phyloP scores from a whole-genome alignment of 2,113 vertebrate genomes.

The Antennarius striatus region DNA sequence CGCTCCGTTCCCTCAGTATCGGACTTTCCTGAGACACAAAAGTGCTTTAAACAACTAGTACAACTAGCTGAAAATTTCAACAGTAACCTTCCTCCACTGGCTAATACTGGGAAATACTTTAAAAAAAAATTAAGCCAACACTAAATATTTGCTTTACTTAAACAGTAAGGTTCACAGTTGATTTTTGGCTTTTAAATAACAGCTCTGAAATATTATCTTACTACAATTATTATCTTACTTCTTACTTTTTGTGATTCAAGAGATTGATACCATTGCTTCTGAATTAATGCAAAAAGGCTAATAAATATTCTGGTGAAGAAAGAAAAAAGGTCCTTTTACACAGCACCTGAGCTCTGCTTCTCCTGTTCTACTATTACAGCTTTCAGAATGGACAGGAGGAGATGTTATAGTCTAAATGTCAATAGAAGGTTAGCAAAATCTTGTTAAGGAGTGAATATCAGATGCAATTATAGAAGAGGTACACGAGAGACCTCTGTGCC shows the following conservation, averaged over 20 bases:
- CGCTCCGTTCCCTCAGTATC: too few species aligned
- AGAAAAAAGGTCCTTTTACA: constrained; percentile 11
- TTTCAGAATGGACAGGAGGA: neutral
- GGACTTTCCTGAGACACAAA: too few species aligned
- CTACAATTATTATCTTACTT: too few species aligned
- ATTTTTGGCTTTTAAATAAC: neutral
- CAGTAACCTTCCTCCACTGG: too few species aligned
- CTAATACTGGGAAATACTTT: too few species aligned
- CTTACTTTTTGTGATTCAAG: constrained; percentile 6
- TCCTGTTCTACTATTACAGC: constrained; percentile 12
- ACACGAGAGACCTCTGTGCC: constrained; percentile 30
- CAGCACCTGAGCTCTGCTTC: neutral
- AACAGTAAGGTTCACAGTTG: too few species aligned
- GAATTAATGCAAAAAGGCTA: constrained; percentile 24
- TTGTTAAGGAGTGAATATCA: constrained; percentile 52
- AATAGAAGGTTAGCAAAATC: constrained; percentile 45
- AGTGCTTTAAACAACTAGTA: too few species aligned
- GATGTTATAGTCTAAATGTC: constrained; percentile 39
- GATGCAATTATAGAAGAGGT: constrained; percentile 40
- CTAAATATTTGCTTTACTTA: too few species aligned
- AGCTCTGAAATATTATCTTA: too few species aligned
- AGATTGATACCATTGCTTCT: constrained; percentile 13
- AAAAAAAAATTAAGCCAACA: too few species aligned
- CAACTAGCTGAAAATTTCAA: too few species aligned
- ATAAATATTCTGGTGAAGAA: neutral